Evolutionary conservation across 2,888 invertebrate species (phyloP).

Genomic region (Lithophane semibrunnea): DNA sequence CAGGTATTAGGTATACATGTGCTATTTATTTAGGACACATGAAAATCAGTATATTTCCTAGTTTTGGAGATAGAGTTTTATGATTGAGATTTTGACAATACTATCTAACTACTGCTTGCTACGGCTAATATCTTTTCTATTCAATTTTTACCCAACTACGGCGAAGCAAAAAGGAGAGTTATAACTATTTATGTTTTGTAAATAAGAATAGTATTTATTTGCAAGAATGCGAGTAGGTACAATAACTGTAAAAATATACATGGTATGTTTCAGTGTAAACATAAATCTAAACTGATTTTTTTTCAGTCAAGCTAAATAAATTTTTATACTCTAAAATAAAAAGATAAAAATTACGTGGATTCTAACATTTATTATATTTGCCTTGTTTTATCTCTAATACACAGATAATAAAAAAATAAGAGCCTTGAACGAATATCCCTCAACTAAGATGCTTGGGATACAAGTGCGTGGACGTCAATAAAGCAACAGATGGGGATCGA

Average conservation of each 20-base stretch:
- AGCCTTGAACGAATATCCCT: conserved; percentile 2
- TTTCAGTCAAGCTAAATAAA: not conserved
- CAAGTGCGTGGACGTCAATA: not conserved
- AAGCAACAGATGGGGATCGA: conserved; percentile 10
- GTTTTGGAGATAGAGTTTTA: too few relatives aligned
- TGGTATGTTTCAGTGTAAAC: not conserved
- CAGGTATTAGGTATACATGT: not conserved
- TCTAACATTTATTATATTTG: conserved; percentile 14
- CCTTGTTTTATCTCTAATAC: conserved; percentile 11
- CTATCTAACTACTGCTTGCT: too few relatives aligned
- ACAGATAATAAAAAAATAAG: conserved; percentile 17
- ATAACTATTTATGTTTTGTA: not conserved
- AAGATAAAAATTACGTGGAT: not conserved
- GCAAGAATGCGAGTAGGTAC: not conserved
- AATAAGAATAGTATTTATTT: not conserved
- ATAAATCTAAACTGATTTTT: not conserved
- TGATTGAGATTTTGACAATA: not conserved
- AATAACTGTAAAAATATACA: not conserved
- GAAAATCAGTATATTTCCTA: not conserved
- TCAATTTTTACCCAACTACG: too few relatives aligned
- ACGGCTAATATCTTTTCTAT: not conserved
- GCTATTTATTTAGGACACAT: not conserved
- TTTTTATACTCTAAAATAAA: too few relatives aligned
- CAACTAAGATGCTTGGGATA: not conserved
- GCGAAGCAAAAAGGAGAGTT: too few relatives aligned